Evolutionary conservation across 1,140 invertebrate genomes (phyloP).

Genomic region (Drosophila tani): DNA sequence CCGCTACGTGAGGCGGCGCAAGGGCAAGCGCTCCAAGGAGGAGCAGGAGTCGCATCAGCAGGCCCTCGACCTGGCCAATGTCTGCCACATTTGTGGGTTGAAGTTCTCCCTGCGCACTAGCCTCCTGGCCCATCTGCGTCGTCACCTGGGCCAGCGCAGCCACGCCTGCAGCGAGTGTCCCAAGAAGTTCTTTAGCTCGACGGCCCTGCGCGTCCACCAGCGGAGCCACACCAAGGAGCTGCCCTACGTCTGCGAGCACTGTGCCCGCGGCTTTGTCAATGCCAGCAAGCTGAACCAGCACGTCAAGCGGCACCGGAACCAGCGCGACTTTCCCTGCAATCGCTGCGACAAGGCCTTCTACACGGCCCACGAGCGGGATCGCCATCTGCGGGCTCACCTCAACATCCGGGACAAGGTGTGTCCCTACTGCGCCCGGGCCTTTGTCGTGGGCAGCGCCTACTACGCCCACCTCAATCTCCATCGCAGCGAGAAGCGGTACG

Average conservation of each 20-base stretch:
- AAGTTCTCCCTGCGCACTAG: conserved; percentile 73
- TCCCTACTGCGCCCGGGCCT: conserved; percentile 88
- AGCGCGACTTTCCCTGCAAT: conserved; percentile 90
- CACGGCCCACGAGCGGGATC: conserved; percentile 72
- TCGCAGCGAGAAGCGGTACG: conserved; percentile 86
- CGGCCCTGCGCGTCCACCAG: conserved; percentile 63
- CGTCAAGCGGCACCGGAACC: conserved; percentile 88
- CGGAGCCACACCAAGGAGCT: conserved; percentile 77
- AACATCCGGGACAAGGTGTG: conserved; percentile 79
- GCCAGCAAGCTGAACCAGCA: conserved; percentile 86
- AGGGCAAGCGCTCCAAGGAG: conserved; percentile 3
- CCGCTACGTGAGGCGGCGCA: conserved; percentile 14
- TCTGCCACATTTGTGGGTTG: conserved; percentile 77
- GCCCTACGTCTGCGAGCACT: conserved; percentile 76
- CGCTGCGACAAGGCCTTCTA: conserved; percentile 88
- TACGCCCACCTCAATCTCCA: conserved; percentile 87
- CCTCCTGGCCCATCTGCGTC: conserved; percentile 62
- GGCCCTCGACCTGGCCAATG: conserved; percentile 45
- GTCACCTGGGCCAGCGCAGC: conserved; percentile 61
- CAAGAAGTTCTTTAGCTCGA: conserved; percentile 75
- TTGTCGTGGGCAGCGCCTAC: conserved; percentile 86
- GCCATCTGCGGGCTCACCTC: conserved; percentile 66
- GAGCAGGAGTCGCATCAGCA: neutral
- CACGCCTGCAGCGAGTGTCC: conserved; percentile 64
- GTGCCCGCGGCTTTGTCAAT: conserved; percentile 77